phyloP scores from a whole-genome alignment of 2,113 vertebrate genomes.

The Ivindomyrus marchei region DNA sequence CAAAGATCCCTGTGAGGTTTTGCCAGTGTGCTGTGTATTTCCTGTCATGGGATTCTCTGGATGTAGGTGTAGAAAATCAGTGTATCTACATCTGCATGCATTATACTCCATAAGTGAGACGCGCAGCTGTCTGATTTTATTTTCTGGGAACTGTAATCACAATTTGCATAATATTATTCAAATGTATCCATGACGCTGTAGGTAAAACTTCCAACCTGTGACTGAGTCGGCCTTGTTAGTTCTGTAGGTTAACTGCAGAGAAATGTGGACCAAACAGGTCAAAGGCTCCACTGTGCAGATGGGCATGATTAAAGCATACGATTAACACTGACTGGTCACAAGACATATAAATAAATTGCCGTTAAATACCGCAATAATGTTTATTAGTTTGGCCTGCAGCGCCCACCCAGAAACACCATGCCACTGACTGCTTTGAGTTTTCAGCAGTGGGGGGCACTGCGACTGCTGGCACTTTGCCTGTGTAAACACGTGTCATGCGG shows the following conservation, averaged over 20 bases:
- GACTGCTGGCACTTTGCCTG: slow-evolving; percentile 31
- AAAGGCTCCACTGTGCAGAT: not conserved
- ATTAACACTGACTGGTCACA: not conserved
- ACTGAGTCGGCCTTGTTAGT: not conserved
- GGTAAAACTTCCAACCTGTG: not conserved
- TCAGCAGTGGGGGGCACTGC: not conserved
- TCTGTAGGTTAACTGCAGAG: not conserved
- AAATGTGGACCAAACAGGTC: not conserved
- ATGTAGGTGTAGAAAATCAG: not conserved
- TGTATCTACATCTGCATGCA: not conserved
- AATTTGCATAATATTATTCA: not conserved
- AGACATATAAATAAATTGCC: not conserved
- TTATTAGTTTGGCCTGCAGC: not conserved
- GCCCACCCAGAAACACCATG: too few relatives aligned
- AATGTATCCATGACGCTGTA: not conserved
- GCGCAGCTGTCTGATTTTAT: not conserved
- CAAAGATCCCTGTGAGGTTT: not conserved
- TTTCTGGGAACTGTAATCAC: not conserved
- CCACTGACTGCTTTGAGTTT: not conserved
- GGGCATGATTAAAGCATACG: not conserved
- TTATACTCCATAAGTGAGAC: not conserved
- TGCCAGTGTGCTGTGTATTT: not conserved
- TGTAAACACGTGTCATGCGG: slow-evolving; percentile 41
- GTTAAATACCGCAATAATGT: not conserved
- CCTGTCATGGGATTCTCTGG: not conserved